Base-by-base conservation (phyloP, 64 coral and sea anemone genomes). In the Porites lutea region DNA sequence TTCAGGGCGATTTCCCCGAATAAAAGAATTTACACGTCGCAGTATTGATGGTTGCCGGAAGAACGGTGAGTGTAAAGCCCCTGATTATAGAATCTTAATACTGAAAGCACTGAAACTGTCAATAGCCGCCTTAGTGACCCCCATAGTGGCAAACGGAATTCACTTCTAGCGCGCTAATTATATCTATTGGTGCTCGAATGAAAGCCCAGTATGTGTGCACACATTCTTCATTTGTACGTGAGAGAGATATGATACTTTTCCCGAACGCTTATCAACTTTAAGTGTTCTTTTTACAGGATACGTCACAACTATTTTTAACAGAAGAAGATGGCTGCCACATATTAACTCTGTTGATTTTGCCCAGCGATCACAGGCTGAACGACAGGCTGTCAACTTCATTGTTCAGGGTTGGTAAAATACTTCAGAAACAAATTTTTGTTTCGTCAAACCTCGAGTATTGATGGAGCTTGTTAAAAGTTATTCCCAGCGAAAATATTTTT, bases 331-430 rank as follows among this genome's bases (percentile, higher is more conserved):
- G 80, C 70, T 96, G 52, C 86, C 78, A 13, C 52, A 96, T 44
- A 96, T 96, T 27, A 96, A 93, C n/a, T 72, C 95, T 19, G 67
- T 18, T 64, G 90, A 96, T n/a, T 96, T 96, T 79, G 72, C 47
- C 19, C 13, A 86, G 23, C 79, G 95, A 60, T 84, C 95, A 51
- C 95, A 96, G 48, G 95, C 95, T 67, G 95, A 96, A 57, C 81
- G 95, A 58, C 95, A 96, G 72, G 95, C 95, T 70, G 95, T 96
- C 13, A 96, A 96, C 54, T 93, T 93, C 46, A 65, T 96, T 22
- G 95, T 96, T 8, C 95, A 96, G 85, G 95, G 95, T 93, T 86
- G 61, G 65, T 78, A 19, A 9, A 65, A 65, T 4, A 14, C 12
- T 0, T 14, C 13, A 18, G 4, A 18, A 65, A 18, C 13, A 59